Base-by-base conservation (phyloP, 2,113 vertebrate species). In the Scomber scombrus region DNA sequence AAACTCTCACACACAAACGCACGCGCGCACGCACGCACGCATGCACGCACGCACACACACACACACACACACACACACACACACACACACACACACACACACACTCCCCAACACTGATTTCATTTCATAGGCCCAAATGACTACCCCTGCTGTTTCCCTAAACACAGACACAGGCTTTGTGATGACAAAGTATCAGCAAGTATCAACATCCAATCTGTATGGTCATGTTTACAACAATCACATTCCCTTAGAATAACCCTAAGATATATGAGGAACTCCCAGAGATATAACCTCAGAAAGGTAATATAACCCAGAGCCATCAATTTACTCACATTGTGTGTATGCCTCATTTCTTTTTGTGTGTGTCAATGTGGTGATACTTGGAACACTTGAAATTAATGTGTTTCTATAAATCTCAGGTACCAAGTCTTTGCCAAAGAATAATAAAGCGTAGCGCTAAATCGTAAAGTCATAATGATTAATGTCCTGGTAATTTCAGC, bases 391-490 rank as follows among this genome's bases (percentile, higher is more conserved):
- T 78, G 19, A 79, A 82, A 85, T 82, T 4, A 64, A 85, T 76
- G 34, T 85, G 64, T 74, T 80, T 84, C 74, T 60, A 65, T 76
- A 82, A 75, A 78, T 85, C 73, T 52, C 46, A 55, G 3, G 29
- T 15, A 58, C 51, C 47, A 66, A 43, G 26, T 43, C 43, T 13
- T 10, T 63, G 85, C 82, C 81, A 80, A 73, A 66, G 29, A 82
- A 67, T 50, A 85, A 76, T 83, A 43, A 83, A 79, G 69, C 72
- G 70, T 46, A 64, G 68, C 0, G 4, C 57, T 80, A 78, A 83
- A 86, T 60, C 54, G 49, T 52, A 55, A 65, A 76, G 75, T 83
- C 72, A 85, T 71, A 81, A 89, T 90, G 88, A 90, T 91, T 72
- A 84, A 89, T 85, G 72, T 71, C 15, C 49, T 13, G 43, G 57